Evolutionary conservation across 2,797 vertebrate genomes (phyloP), one percentile per base, ranked within the genome.

Genomic region (Simalia tracyae): DNA sequence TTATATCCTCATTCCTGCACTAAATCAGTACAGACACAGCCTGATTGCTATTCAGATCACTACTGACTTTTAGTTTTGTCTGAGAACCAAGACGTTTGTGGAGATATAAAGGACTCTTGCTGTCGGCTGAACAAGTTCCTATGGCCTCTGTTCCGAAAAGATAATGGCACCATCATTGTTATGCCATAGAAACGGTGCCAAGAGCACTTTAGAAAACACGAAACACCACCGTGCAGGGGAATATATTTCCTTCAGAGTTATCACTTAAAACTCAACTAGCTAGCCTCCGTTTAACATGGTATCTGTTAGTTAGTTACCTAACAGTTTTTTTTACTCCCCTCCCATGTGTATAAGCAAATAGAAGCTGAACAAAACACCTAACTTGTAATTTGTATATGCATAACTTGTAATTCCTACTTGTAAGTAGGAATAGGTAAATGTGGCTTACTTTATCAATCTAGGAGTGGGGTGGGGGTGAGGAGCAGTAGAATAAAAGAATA

Each of bases 11-110:
- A 94, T 93, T 96, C 96, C 94, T 8, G 4, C 36, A 86, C 76
- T 94, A 95, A 95, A 93, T 95, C 84, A 0, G 96, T 59, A 91
- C 95, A 93, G 0, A 1, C 95, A 95, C 96, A 95, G 94, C 96
- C 96, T 96, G 96, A 97, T 97, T 97, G 91, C 96, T 95, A 95
- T 96, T 97, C 96, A 94, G 95, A 96, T 97, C 97, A 92, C 96
- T 94, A 94, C 91, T 94, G 91, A 94, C 91, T 84, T 95, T 93
- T 93, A n/a, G 93, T 93, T 81, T 97, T 95, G 93, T 91, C 95
- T 95, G 95, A 95, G 94, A 96, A 94, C 95, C 92, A 93, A 89
- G 95, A 93, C 96, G 94, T 95, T 87, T 31, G 96, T 94, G 94
- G 95, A 93, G 94, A 96, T 95, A 96, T 93, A 94, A 97, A 96